Base-by-base conservation (phyloP, 2,113 vertebrate genomes). In the Odocoileus hemionus region DNA sequence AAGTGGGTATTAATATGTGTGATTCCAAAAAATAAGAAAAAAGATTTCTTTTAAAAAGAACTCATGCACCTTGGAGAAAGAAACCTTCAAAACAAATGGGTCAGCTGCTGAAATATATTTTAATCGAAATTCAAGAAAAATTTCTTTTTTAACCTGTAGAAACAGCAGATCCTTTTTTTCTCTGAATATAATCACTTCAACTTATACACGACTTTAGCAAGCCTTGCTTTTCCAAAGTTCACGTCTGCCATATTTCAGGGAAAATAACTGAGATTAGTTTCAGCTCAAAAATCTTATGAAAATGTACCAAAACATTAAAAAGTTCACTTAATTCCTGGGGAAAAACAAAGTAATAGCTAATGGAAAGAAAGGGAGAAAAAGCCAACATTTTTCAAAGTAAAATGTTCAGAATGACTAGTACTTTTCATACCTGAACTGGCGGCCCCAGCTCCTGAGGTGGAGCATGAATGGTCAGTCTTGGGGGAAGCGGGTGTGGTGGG, bases 401-500 rank as follows among this genome's bases (percentile, higher is more conserved):
- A 33, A 7, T 89, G 79, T 80, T 85, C 16, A 86, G 76, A 94
- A 74, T 45, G 10, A 85, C 55, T 16, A 64, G 25, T 74, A 64
- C 13, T 94, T 87, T 88, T 16, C 39, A 5, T 97, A 99, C 99
- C 99, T 99, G 99, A 91, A 99, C 98, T 14, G 99, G 99, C 1
- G 99, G 99, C 25, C 99, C 99, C 95, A 99, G 98, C 11, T 99
- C 99, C 89, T 99, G 99, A n/a, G 99, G 98, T 23, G 99, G 99
- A 28, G 99, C 99, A 19, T 99, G 99, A 96, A 99, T 99, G 91
- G 99, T 99, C 10, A 99, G 98, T 6, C 99, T 99, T 5, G 99
- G 98, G 14, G 99, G 99, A n/a, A 99, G 98, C 0, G 99, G 99
- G 88, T 99, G 99, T 0, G 99, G 98, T 0, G 99, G 99, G 90